Conservation (phyloP, 64 coral and sea anemone genomes). For the Pocillopora verrucosa region DNA sequence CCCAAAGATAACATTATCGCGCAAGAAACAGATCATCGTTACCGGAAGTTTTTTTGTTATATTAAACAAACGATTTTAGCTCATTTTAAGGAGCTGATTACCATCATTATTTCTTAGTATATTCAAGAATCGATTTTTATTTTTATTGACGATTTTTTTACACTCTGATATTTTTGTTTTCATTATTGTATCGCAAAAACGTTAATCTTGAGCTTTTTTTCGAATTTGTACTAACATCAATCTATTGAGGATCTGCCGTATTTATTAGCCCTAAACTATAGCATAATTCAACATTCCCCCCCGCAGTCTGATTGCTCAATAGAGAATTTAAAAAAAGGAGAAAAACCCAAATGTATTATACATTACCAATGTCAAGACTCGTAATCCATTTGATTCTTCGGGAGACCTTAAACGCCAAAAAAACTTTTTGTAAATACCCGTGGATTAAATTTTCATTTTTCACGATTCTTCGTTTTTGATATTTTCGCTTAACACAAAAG, state of each 20-base stretch:
- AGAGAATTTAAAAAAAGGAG: neutral
- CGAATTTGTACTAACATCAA: no score
- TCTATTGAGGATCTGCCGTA: neutral
- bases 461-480: neutral
- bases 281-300: neutral
- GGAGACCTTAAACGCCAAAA: neutral
- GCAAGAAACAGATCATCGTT: neutral
- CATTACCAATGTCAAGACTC: no score
- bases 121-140: no score
- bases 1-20: neutral
- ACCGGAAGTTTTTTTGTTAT: neutral
- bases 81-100: no score
- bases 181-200: no score
- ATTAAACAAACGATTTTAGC: neutral
- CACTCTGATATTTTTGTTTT: no score
- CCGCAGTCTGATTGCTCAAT: neutral
- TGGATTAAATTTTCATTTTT: neutral
- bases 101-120: no score
- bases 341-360: neutral
- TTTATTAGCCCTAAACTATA: neutral
- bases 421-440: neutral
- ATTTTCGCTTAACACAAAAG: conserved; percentile 3
- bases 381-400: neutral
- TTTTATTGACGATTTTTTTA: no score
- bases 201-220: no score